A percentile compares a stretch with the other conserved stretches of the same genome.
phyloP scores from a whole-genome alignment of 2,113 vertebrate species.

The Phasianus colchicus region DNA sequence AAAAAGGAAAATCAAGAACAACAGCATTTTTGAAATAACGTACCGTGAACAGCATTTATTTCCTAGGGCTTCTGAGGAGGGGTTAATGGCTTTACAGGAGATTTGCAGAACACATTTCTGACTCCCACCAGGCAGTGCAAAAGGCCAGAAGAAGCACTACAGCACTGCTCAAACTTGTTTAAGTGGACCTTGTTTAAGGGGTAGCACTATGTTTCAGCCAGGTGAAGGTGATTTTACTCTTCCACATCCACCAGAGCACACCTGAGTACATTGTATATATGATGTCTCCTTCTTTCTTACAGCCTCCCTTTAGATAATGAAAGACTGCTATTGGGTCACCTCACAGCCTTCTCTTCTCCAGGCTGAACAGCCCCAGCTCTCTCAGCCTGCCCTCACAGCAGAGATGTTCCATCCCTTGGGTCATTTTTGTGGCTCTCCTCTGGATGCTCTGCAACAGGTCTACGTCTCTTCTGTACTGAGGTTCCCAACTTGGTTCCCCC shows the following conservation, averaged over 20 bases:
- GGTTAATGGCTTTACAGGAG: neutral
- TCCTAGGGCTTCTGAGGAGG: neutral
- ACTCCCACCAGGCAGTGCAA: neutral
- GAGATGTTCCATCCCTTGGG: too few species aligned
- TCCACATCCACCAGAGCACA: neutral
- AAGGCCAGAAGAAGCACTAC: neutral
- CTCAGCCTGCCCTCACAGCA: too few species aligned
- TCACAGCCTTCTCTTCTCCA: too few species aligned
- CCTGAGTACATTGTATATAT: too few species aligned
- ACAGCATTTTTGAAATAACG: neutral
- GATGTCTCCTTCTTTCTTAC: too few species aligned
- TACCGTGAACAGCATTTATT: neutral
- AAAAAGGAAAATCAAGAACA: neutral
- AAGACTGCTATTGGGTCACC: too few species aligned
- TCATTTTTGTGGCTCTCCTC: too few species aligned
- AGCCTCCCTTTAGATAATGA: too few species aligned
- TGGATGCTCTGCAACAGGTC: too few species aligned
- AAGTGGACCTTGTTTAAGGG: neutral
- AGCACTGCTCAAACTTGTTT: neutral
- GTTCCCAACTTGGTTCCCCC: neutral
- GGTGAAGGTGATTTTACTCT: neutral
- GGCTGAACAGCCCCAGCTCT: too few species aligned
- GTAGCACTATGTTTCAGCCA: neutral
- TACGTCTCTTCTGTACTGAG: too few species aligned
- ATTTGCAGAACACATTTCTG: neutral